phyloP scores from a whole-genome alignment of 2,113 vertebrate genomes.

The Anas platyrhynchos region DNA sequence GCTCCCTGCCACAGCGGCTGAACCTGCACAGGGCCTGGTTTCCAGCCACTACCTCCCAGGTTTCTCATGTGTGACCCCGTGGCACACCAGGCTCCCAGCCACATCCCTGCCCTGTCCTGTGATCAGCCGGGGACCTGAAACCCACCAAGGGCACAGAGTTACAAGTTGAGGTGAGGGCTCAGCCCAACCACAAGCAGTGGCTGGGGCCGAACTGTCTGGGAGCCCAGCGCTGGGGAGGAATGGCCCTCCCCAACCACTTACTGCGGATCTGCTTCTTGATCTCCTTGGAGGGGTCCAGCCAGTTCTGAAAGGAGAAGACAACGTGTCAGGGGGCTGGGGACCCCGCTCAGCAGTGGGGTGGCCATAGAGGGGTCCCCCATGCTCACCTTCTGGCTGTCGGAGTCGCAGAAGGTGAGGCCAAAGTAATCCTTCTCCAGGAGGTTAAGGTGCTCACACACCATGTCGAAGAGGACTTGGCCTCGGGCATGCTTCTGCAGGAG shows the following conservation, averaged over 20 bases:
- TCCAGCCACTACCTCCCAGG: neutral
- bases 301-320: conserved; percentile 82
- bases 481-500: conserved; percentile 88
- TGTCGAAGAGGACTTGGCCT: conserved; percentile 91
- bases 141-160: neutral
- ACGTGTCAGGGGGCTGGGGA: neutral
- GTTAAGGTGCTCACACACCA: conserved; percentile 96
- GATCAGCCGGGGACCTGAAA: neutral
- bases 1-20: neutral
- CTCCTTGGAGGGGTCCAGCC: conserved; percentile 98
- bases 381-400: conserved; percentile 96
- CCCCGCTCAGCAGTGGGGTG: no score
- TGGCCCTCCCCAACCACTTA: conserved; percentile 76
- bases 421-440: conserved; percentile 98
- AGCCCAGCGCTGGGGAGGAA: neutral
- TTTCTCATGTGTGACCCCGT: no score
- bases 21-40: neutral
- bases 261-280: conserved; percentile 99
- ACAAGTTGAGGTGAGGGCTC: neutral
- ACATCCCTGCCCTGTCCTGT: neutral
- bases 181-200: neutral
- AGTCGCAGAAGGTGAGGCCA: conserved; percentile 92
- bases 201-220: neutral
- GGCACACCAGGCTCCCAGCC: neutral
- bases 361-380: neutral